Evolutionary conservation across 2,797 vertebrate genomes (phyloP).

Genomic region (Novumbra hubbsi): DNA sequence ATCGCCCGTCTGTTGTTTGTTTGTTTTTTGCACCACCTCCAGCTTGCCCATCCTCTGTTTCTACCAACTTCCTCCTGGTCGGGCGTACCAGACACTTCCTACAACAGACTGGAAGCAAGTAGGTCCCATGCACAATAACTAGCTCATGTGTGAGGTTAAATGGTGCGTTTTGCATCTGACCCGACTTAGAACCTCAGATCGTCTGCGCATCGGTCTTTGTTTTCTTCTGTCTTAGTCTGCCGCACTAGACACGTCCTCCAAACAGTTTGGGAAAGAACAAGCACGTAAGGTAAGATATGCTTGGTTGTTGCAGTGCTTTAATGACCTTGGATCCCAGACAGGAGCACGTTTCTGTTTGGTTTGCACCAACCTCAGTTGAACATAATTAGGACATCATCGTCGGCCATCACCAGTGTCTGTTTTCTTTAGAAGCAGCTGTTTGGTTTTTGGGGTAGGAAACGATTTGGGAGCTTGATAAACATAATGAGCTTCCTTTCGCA

Average conservation of each 20-base stretch:
- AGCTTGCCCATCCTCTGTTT: neutral
- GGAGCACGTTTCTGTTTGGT: too few relatives aligned
- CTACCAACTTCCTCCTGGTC: neutral
- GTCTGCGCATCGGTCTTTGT: too few relatives aligned
- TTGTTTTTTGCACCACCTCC: neutral
- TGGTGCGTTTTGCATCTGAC: neutral
- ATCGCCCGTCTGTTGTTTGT: neutral
- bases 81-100: neutral
- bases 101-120: neutral
- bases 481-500: conserved; percentile 29
- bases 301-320: too few relatives aligned
- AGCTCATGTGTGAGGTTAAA: neutral
- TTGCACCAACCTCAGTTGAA: neutral
- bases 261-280: too few relatives aligned
- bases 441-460: conserved; percentile 3
- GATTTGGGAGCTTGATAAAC: conserved; percentile 32
- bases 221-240: too few relatives aligned
- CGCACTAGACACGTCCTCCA: too few relatives aligned
- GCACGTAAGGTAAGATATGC: too few relatives aligned
- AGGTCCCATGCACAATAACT: neutral
- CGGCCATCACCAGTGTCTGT: neutral
- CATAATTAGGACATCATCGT: neutral
- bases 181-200: neutral
- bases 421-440: conserved; percentile 13
- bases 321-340: too few relatives aligned